These are phyloP conservation scores for Drosophila colorata DNA, from an alignment of 2,888 invertebrate genomes.

Conservation along the genomic window DNA sequence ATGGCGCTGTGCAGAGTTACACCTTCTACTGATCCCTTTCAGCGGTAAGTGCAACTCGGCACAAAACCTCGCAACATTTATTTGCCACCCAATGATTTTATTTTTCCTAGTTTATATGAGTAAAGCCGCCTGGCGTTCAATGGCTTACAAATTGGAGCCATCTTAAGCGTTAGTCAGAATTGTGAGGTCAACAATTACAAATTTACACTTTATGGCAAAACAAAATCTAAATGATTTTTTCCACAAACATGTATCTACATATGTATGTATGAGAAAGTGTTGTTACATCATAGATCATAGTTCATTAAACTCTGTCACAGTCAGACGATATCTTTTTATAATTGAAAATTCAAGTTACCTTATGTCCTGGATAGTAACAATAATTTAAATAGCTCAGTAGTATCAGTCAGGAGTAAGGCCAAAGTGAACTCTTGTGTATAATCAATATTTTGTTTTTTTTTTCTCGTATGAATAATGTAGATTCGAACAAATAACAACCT, in stretches of 20 bases:
- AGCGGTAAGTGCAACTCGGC: constrained; percentile 27
- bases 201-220: constrained; percentile 1
- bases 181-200: neutral
- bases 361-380: constrained; percentile 54
- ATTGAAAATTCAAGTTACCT: constrained; percentile 21
- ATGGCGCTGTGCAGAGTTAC: constrained; percentile 26
- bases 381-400: constrained; percentile 19
- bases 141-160: constrained; percentile 3
- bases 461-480: constrained; percentile 22
- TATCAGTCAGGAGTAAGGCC: constrained; percentile 29
- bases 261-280: neutral
- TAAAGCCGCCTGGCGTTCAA: constrained; percentile 8
- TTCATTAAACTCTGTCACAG: constrained; percentile 54
- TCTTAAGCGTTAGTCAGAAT: constrained; percentile 3
- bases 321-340: constrained; percentile 38
- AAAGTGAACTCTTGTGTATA: constrained; percentile 31
- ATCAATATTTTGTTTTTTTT: constrained; percentile 23
- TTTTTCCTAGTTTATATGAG: neutral
- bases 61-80: constrained; percentile 22
- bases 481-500: constrained; percentile 39
- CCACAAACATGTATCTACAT: neutral
- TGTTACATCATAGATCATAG: constrained; percentile 28
- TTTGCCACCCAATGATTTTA: constrained; percentile 19
- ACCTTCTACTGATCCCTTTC: neutral
- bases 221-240: constrained; percentile 5